Percentiles rank a stretch among this genome's conserved stretches.
Conservation (phyloP, 2,113 vertebrate species). For the Alosa alosa region DNA sequence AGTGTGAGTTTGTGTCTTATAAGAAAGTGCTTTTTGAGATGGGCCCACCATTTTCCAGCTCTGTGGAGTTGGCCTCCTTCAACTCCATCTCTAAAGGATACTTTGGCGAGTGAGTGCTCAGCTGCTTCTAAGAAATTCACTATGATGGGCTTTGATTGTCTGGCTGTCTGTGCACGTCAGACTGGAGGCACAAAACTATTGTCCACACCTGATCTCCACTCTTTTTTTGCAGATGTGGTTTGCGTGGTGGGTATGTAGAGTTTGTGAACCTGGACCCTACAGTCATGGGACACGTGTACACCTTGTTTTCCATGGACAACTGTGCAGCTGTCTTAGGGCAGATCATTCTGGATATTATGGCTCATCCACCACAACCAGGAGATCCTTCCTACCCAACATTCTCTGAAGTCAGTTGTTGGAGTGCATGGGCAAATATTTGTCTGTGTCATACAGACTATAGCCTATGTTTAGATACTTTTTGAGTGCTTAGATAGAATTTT, state of each 20-base stretch:
- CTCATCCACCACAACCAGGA: constrained; percentile 64
- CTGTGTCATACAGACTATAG: no score
- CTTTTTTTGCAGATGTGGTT: constrained; percentile 61
- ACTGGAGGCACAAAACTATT: not conserved
- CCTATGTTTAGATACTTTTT: not conserved
- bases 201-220: not conserved
- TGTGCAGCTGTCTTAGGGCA: constrained; percentile 53
- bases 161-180: not conserved
- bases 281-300: constrained; percentile 42
- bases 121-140: not conserved
- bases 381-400: constrained; percentile 66
- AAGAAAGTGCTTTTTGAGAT: constrained; percentile 73
- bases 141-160: not conserved
- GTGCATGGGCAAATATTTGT: not conserved
- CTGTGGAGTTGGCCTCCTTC: constrained; percentile 70
- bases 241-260: constrained; percentile 74
- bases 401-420: constrained; percentile 29
- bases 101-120: constrained; percentile 69
- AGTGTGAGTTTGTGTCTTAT: constrained; percentile 68
- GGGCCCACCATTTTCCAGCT: constrained; percentile 60
- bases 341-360: constrained; percentile 67
- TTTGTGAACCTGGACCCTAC: constrained; percentile 68
- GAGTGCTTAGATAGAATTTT: not conserved
- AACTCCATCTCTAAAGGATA: constrained; percentile 73
- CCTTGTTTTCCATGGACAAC: not conserved